Evolutionary conservation across 2,888 invertebrate genomes (phyloP).

Genomic region (Cryptus armator): DNA sequence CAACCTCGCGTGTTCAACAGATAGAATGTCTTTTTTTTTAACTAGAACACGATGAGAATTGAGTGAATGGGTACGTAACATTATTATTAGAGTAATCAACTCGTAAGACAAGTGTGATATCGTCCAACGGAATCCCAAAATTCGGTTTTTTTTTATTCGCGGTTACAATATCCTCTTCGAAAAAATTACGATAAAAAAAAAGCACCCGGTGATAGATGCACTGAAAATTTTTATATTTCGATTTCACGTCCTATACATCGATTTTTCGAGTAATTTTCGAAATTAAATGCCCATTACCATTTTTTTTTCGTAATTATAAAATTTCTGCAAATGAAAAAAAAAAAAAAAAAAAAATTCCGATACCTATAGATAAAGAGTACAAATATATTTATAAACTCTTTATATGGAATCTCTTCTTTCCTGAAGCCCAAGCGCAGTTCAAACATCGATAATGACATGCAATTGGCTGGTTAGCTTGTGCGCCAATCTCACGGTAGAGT

Average conservation of each 20-base stretch:
- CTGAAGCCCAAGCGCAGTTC: neutral
- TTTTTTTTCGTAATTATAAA: too few species aligned
- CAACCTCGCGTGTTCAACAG: conserved; percentile 9
- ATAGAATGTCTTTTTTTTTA: neutral
- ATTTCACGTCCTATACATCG: too few species aligned
- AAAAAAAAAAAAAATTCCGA: neutral
- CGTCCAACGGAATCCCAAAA: too few species aligned
- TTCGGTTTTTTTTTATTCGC: too few species aligned
- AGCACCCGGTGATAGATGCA: too few species aligned
- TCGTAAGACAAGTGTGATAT: neutral
- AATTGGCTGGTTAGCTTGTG: conserved; percentile 1
- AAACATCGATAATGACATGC: conserved; percentile 10
- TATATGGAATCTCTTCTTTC: neutral
- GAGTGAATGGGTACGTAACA: neutral
- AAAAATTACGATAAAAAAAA: too few species aligned
- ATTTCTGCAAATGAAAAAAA: neutral
- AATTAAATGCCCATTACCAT: too few species aligned
- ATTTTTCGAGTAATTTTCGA: too few species aligned
- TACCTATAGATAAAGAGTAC: neutral
- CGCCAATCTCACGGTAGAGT: neutral
- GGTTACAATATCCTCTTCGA: too few species aligned
- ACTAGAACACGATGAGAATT: neutral
- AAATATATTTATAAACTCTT: neutral
- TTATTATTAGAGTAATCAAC: neutral
- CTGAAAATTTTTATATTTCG: too few species aligned